Percentiles rank a stretch among this genome's conserved stretches.
These are phyloP conservation scores for Ectemnius lituratus DNA, from an alignment of 2,888 invertebrate species.

Conservation along the genomic window DNA sequence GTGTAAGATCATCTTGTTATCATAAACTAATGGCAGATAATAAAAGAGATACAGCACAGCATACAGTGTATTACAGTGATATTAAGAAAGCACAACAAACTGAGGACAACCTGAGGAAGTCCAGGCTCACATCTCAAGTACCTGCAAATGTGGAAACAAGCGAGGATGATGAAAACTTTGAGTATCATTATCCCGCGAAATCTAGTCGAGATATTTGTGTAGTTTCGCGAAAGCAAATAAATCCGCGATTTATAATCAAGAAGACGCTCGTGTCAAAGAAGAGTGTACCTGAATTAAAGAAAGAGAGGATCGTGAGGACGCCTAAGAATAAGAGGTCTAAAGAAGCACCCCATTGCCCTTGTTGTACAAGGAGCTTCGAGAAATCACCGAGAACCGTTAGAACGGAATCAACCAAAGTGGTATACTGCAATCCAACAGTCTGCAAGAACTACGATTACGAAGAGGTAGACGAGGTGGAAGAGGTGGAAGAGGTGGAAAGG, in stretches of 20 bases:
- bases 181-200: conserved; percentile 7
- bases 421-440: conserved; percentile 8
- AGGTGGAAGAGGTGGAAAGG: too few species aligned
- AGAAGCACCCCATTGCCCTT: conserved; percentile 13
- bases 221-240: conserved; percentile 26
- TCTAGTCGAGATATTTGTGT: conserved; percentile 21
- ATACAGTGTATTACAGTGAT: background rate
- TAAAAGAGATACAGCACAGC: background rate
- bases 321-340: conserved; percentile 16
- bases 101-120: background rate
- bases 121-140: background rate
- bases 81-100: background rate
- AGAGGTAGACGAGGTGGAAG: too few species aligned
- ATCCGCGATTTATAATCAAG: conserved; percentile 32
- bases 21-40: conserved; percentile 15
- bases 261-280: conserved; percentile 49
- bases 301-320: conserved; percentile 21
- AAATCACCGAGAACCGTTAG: background rate
- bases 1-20: conserved; percentile 26
- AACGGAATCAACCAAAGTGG: background rate
- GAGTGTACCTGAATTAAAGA: conserved; percentile 31
- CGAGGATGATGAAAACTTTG: conserved; percentile 14
- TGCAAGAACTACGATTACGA: conserved; percentile 6
- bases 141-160: conserved; percentile 7
- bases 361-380: background rate